Evolutionary conservation across 2,797 vertebrate species (phyloP).

Genomic region (Peromyscus nudipes): DNA sequence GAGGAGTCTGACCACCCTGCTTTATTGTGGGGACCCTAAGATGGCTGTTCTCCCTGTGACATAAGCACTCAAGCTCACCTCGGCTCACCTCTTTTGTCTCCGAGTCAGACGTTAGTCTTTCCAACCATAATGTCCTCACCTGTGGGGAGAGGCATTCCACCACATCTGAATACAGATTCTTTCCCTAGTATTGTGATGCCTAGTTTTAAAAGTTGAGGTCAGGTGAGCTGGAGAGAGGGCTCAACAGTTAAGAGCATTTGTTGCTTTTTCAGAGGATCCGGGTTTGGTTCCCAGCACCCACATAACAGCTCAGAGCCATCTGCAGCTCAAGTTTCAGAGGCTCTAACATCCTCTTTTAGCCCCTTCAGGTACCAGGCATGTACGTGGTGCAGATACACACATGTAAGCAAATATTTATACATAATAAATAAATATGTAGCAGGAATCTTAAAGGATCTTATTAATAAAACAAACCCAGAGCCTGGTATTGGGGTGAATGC

Average conservation of each 20-base stretch:
- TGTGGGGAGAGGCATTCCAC: background rate
- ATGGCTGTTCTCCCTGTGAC: background rate
- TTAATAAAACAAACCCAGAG: no score
- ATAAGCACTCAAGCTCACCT: background rate
- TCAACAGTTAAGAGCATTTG: background rate
- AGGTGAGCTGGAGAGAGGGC: background rate
- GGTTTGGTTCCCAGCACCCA: background rate
- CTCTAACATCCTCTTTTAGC: background rate
- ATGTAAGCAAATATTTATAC: background rate
- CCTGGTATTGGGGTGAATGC: no score
- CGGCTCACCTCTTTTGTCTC: background rate
- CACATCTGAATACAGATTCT: background rate
- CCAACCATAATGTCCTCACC: background rate
- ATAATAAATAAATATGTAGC: background rate
- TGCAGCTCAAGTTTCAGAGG: background rate
- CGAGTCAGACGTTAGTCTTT: background rate
- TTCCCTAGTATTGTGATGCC: background rate
- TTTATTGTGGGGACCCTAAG: background rate
- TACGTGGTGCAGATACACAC: background rate
- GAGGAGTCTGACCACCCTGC: background rate
- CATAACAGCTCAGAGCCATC: background rate
- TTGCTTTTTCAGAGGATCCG: background rate
- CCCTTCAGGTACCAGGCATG: background rate
- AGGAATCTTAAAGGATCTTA: no score
- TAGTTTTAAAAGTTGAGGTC: conserved; percentile 15